Evolutionary conservation across 2,888 invertebrate genomes (phyloP).

Genomic region (Heterodera filipjevi): DNA sequence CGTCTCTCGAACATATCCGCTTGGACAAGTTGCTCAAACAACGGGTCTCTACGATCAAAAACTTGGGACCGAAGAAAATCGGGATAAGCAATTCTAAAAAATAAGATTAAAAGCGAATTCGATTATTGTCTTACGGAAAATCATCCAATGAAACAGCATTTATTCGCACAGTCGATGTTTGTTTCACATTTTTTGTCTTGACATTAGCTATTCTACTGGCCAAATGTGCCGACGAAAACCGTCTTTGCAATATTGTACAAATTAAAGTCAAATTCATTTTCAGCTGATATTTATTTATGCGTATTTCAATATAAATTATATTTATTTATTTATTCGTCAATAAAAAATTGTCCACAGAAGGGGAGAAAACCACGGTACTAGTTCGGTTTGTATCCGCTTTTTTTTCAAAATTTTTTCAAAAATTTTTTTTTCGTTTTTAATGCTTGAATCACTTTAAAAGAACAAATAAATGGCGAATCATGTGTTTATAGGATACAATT

Average conservation of each 20-base stretch:
- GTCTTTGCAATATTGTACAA: neutral
- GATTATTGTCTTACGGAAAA: slow-evolving; percentile 1
- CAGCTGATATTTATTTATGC: no score
- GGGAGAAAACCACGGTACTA: no score
- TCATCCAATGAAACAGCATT: slow-evolving; percentile 1
- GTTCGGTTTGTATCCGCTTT: no score
- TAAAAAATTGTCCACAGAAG: no score
- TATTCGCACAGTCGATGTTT: neutral
- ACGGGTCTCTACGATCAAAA: slow-evolving; percentile 55
- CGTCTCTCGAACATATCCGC: slow-evolving; percentile 88
- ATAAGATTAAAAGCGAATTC: neutral
- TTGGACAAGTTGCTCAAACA: slow-evolving; percentile 82
- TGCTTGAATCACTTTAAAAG: no score
- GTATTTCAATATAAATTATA: no score
- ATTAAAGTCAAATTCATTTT: neutral
- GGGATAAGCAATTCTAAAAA: slow-evolving; percentile 56
- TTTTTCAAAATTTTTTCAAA: no score
- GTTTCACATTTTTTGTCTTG: neutral
- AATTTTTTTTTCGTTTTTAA: no score
- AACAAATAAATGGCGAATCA: no score
- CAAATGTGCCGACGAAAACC: neutral
- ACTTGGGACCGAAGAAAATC: slow-evolving; percentile 62
- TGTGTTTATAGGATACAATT: no score
- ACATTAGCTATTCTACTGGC: neutral
- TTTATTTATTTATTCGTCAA: no score